A percentile compares a stretch with the other conserved stretches of the same genome.
Evolutionary conservation across 2,113 vertebrate genomes (phyloP).

Genomic region (Zonotrichia leucophrys): DNA sequence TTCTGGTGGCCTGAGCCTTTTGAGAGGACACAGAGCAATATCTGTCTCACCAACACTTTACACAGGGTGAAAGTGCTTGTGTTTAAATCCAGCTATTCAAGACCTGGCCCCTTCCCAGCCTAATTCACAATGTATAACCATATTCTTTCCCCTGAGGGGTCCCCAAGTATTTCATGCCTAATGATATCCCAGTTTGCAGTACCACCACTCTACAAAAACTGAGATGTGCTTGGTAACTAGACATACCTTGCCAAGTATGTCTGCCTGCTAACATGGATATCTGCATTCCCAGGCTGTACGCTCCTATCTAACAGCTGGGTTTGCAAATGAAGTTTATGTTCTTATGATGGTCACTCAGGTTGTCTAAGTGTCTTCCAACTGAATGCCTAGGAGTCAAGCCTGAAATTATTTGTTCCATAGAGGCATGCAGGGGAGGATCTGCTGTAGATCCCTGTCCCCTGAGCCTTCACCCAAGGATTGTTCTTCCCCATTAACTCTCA

Average conservation of each 20-base stretch:
- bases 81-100: neutral
- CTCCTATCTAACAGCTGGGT: neutral
- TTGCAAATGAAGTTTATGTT: neutral
- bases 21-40: neutral
- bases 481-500: neutral
- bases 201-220: neutral
- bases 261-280: neutral
- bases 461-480: neutral
- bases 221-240: neutral
- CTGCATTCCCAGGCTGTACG: neutral
- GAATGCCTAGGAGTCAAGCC: neutral
- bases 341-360: neutral
- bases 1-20: neutral
- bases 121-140: neutral
- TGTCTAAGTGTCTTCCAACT: neutral
- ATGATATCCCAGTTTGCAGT: neutral
- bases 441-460: neutral
- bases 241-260: neutral
- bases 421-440: neutral
- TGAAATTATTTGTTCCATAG: neutral
- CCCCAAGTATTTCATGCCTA: neutral
- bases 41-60: neutral
- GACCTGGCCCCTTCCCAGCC: neutral
- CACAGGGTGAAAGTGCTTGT: neutral
- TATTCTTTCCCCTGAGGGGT: neutral